Percentiles rank a stretch among this genome's conserved stretches.
These are phyloP conservation scores for Thamnaconus septentrionalis DNA, from an alignment of 2,113 vertebrate genomes.

Conservation along the genomic window DNA sequence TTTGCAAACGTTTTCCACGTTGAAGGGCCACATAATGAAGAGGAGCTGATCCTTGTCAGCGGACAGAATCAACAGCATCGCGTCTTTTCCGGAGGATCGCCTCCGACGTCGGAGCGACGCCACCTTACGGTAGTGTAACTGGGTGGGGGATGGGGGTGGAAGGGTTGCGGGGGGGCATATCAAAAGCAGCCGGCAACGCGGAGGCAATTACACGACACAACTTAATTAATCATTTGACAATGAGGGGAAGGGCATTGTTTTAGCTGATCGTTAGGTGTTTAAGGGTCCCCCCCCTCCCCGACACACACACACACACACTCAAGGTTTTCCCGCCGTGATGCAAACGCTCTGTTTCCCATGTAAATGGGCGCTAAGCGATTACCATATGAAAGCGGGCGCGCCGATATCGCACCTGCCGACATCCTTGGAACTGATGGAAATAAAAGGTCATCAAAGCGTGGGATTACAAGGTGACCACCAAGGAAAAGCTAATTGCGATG, in stretches of 20 bases:
- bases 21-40: slow-evolving; percentile 69
- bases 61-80: slow-evolving; percentile 52
- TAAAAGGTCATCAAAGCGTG: slow-evolving; percentile 76
- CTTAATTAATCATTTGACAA: slow-evolving; percentile 77
- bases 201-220: slow-evolving; percentile 73
- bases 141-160: no score
- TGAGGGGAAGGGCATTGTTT: slow-evolving; percentile 78
- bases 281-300: slow-evolving; percentile 40
- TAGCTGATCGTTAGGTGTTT: slow-evolving; percentile 69
- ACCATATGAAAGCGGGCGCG: slow-evolving; percentile 74
- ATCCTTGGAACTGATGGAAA: slow-evolving; percentile 76
- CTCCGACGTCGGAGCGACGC: slow-evolving; percentile 35
- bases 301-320: slow-evolving; percentile 32
- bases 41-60: slow-evolving; percentile 54
- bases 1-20: slow-evolving; percentile 62
- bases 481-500: slow-evolving; percentile 72
- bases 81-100: slow-evolving; percentile 47
- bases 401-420: slow-evolving; percentile 69
- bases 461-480: slow-evolving; percentile 73
- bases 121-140: slow-evolving; percentile 39
- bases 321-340: slow-evolving; percentile 67
- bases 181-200: slow-evolving; percentile 57
- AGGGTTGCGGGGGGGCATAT: slow-evolving; percentile 25
- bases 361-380: slow-evolving; percentile 67
- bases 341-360: slow-evolving; percentile 58